These are phyloP conservation scores for Aphrocallistes beatrix DNA, from an alignment of 37 sponge, comb jelly and placozoan species.

Conservation along the genomic window DNA sequence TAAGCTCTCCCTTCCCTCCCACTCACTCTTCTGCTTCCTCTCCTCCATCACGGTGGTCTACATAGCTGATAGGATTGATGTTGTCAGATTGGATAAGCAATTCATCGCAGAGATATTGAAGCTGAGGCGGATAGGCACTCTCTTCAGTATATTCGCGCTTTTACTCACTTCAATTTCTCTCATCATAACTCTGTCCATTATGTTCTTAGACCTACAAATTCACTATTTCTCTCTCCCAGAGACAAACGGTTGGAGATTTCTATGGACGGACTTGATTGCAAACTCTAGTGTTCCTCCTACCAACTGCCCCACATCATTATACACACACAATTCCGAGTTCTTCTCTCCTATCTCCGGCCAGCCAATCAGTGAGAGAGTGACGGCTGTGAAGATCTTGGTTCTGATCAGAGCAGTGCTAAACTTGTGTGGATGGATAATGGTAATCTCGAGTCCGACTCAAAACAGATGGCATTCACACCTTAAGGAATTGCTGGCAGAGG, in stretches of 20 bases:
- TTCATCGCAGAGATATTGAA: background rate
- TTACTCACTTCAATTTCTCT: background rate
- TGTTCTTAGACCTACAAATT: background rate
- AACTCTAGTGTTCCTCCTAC: background rate
- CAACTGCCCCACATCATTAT: background rate
- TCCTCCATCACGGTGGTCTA: background rate
- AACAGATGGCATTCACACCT: background rate
- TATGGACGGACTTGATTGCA: background rate
- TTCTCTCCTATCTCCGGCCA: background rate
- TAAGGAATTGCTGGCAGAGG: background rate
- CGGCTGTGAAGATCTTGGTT: background rate
- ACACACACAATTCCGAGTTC: background rate
- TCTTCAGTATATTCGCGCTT: background rate
- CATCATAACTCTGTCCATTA: background rate
- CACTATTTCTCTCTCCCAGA: background rate
- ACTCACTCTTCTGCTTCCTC: background rate
- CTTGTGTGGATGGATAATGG: background rate
- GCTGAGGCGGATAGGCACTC: background rate
- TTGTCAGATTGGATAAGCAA: background rate
- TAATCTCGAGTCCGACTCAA: background rate
- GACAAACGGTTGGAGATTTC: background rate
- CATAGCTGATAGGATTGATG: background rate
- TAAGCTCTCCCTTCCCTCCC: background rate
- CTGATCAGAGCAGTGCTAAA: background rate
- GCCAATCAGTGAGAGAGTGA: background rate